Base-by-base conservation (phyloP, 2,113 vertebrate species). In the Dasyornis broadbenti region DNA sequence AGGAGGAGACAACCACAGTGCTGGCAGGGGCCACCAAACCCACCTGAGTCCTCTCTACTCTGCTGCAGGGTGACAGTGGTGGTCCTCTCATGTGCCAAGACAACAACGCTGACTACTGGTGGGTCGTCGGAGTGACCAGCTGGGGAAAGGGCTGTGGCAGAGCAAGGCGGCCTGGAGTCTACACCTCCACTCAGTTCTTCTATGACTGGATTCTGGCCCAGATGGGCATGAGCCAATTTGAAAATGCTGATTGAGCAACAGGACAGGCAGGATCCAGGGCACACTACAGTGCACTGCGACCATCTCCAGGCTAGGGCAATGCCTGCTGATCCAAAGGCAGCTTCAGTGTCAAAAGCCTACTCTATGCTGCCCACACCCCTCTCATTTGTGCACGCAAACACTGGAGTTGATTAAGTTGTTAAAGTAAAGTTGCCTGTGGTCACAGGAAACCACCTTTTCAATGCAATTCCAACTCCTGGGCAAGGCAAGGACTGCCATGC, bases 211-310 rank as follows among this genome's bases (percentile, higher is more conserved):
- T 68, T 8, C 24, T 68, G 15, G 23, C 13, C 13, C 33, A 68
- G 44, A 35, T 47, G 23, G 65, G 23, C 24, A 26, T 27, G 26
- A 50, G 7, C 10, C 10, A 24, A 12, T 3, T 2, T 54, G 6
- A 11, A 79, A 63, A 1, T 6, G 8, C 12, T 39, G 52, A 54
- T 70, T 91, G n/a, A 85, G 21, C 30, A 59, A 8, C 39, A 85
- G 39, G 18, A 85, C 8, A 30, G 22, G 3, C 21, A 27, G n/a
- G 1, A 53, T 65, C 28, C 52, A 45, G 10, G 3, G 44, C 3
- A 13, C 0, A 0, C 18, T 53, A 40, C 26, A 42, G 26, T 31
- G 22, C 20, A n/a, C 22, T 1, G 0, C 5, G 1, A 12, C 52
- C 11, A 0, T 40, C 26, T 65, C 16, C 37, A 35, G n/a, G 20